A percentile compares a stretch with the other conserved stretches of the same genome.
Evolutionary conservation across 1,140 invertebrate species (phyloP).

Genomic region (Caenorhabditis inopinata): DNA sequence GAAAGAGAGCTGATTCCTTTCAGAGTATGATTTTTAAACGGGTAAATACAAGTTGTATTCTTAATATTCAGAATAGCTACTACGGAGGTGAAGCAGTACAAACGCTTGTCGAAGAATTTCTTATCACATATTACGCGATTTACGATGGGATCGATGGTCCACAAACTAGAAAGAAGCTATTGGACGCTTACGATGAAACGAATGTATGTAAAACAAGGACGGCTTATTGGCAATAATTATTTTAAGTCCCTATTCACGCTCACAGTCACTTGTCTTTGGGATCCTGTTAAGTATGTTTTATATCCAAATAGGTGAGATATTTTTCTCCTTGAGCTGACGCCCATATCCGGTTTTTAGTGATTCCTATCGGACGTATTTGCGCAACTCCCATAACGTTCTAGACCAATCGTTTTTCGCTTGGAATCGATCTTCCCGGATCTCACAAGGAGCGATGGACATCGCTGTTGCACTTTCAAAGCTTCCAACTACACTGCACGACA

Average conservation of each 20-base stretch:
- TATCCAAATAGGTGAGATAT: background rate
- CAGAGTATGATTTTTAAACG: background rate
- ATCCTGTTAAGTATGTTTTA: background rate
- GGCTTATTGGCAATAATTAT: too few species aligned
- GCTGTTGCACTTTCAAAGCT: background rate
- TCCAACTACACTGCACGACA: background rate
- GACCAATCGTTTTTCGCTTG: background rate
- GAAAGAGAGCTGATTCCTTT: background rate
- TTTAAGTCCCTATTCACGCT: background rate
- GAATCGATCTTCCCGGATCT: background rate
- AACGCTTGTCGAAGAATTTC: slow-evolving; percentile 13
- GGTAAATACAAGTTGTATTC: too few species aligned
- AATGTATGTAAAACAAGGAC: background rate
- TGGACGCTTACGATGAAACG: background rate
- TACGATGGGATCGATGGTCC: background rate
- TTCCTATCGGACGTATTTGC: background rate
- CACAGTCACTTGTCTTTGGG: background rate
- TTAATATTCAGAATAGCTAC: slow-evolving; percentile 15
- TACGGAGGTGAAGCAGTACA: background rate
- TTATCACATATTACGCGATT: background rate
- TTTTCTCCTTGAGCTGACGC: too few species aligned
- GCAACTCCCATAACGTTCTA: slow-evolving; percentile 5
- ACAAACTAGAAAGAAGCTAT: background rate
- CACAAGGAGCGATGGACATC: slow-evolving; percentile 13
- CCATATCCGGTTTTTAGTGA: too few species aligned